Base-by-base conservation (phyloP, 2,888 invertebrate species). In the Ceratothoa steindachneri region DNA sequence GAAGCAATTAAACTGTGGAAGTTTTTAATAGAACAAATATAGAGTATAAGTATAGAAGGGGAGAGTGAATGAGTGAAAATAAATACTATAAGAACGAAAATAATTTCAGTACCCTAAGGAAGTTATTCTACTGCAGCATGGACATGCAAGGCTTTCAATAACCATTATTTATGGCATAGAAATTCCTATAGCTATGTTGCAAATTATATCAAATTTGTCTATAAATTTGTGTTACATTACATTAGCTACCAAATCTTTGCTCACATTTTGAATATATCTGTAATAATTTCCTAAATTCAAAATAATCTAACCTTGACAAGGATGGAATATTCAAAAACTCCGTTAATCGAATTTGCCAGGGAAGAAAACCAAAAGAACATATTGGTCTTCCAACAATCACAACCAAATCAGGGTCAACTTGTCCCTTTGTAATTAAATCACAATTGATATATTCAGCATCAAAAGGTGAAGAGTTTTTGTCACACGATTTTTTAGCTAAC, bases 251-350 rank as follows among this genome's bases (percentile, higher is more conserved):
- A 60, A 60, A 60, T 1, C 60, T n/a, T 60, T 60, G 60, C 27
- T 60, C 60, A 60, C 60, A 60, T 24, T 60, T 60, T 60, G 60
- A 60, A 24, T 60, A 60, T 60, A 60, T 60, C 24, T 60, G 60
- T 24, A 60, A 15, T 60, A 60, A 60, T 24, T 60, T 60, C 24
- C 60, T n/a, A 60, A 60, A 60, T 60, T 60, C 60, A 60, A 24
- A 60, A 60, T 60, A 60, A 24, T 60, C 60, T 60, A 60, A 3
- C 27, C 60, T 60, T 24, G 60, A 60, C 12, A 60, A 12, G 19
- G 60, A 60, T 24, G 60, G 60, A 60, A 60, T 24, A 24, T 60
- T 24, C 24, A 60, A 24, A 60, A 60, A 60, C 24, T 60, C 60
- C 24, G 60, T 60, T 12, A 60, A 24, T 12, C 60, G 19, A 60